phyloP scores from a whole-genome alignment of 2,797 vertebrate species.

The Phoeniculus purpureus region DNA sequence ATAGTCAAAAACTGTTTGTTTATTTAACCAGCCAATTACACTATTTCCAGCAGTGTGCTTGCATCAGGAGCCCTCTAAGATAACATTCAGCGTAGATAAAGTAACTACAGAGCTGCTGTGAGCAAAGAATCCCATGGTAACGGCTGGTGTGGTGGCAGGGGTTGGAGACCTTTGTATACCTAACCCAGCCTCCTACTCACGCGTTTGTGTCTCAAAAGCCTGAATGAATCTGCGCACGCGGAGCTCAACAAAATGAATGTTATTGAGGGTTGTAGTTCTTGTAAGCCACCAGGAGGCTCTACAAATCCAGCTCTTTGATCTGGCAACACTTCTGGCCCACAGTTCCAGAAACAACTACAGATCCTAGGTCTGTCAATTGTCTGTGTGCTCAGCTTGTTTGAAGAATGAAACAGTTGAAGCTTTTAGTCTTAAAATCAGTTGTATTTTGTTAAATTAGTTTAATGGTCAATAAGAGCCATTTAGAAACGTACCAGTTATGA shows the following conservation, averaged over 20 bases:
- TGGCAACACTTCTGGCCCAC: background rate
- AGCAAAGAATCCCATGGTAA: background rate
- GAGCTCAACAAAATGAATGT: background rate
- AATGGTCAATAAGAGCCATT: background rate
- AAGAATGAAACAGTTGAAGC: background rate
- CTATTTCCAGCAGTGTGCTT: background rate
- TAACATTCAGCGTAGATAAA: background rate
- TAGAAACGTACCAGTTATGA: background rate
- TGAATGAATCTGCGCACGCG: background rate
- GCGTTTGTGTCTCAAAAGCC: background rate
- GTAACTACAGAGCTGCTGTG: background rate
- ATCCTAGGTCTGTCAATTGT: background rate
- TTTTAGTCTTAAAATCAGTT: background rate
- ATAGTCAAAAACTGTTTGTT: background rate
- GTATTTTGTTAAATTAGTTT: background rate
- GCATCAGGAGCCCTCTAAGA: background rate
- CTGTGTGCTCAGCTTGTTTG: background rate
- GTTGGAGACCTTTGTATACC: background rate
- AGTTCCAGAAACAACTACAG: background rate
- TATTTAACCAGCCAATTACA: background rate
- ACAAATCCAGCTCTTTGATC: conserved; percentile 55
- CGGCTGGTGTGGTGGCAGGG: background rate
- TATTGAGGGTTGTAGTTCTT: conserved; percentile 48
- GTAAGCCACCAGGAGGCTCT: conserved; percentile 75
- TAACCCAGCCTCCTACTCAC: background rate